Percentiles rank a stretch among this genome's conserved stretches.
phyloP scores from a whole-genome alignment of 2,888 invertebrate species.

The Anoncus sp. region DNA sequence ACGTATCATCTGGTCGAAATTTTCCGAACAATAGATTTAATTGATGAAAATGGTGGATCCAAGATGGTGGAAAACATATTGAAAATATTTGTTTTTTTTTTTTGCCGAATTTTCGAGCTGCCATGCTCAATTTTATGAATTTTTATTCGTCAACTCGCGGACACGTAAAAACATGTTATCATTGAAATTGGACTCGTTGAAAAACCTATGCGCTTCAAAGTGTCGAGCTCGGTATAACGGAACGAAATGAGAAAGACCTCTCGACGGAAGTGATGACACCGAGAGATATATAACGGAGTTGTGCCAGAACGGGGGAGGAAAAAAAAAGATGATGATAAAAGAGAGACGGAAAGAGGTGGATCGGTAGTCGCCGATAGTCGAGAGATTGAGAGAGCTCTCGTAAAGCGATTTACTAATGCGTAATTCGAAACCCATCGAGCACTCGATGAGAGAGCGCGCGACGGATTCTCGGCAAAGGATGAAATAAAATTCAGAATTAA shows the following conservation, averaged over 20 bases:
- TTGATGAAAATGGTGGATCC: too few species aligned
- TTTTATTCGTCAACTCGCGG: too few species aligned
- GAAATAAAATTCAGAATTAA: constrained; percentile 20
- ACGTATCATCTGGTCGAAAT: too few species aligned
- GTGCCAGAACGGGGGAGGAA: constrained; percentile 8
- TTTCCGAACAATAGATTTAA: too few species aligned
- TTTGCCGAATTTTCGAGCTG: too few species aligned
- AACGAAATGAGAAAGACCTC: constrained; percentile 1
- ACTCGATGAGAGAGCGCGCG: constrained; percentile 20
- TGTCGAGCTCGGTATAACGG: not conserved
- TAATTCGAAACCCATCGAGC: constrained; percentile 32
- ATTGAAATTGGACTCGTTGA: not conserved
- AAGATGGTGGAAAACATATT: too few species aligned
- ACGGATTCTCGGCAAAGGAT: constrained; percentile 3
- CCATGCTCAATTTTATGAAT: too few species aligned
- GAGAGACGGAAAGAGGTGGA: constrained; percentile 12
- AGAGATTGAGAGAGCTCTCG: not conserved
- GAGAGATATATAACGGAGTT: constrained; percentile 10
- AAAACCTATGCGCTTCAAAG: not conserved
- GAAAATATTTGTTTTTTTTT: too few species aligned
- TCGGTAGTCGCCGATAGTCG: constrained; percentile 4
- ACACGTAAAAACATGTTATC: too few species aligned
- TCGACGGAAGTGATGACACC: not conserved
- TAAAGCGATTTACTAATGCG: constrained; percentile 23
- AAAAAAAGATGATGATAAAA: not conserved